A percentile compares a stretch with the other conserved stretches of the same genome.
phyloP scores from a whole-genome alignment of 2,797 vertebrate genomes.

The Botia almorhae region DNA sequence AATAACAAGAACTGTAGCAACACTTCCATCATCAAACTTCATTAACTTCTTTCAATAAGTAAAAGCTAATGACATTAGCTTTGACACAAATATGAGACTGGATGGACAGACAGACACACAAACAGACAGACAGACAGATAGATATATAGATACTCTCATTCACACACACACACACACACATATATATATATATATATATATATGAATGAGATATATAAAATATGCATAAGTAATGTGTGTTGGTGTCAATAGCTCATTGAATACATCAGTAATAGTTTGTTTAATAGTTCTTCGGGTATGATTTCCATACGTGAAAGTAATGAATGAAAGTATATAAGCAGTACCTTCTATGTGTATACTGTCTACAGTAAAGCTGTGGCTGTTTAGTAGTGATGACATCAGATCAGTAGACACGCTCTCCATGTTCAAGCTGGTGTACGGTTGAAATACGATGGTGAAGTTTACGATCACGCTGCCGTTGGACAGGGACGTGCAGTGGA shows the following conservation, averaged over 20 bases:
- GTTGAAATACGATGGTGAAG: conserved; percentile 73
- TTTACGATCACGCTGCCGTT: conserved; percentile 79
- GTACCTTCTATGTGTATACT: conserved; percentile 67
- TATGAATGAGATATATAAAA: too few species aligned
- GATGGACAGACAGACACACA: not conserved
- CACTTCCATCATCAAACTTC: conserved; percentile 8
- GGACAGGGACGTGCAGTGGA: conserved; percentile 73
- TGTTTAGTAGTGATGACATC: conserved; percentile 73
- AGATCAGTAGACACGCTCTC: conserved; percentile 66
- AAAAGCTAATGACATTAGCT: not conserved
- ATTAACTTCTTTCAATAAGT: not conserved
- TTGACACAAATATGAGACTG: too few species aligned
- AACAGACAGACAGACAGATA: too few species aligned
- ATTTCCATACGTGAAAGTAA: not conserved
- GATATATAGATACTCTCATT: too few species aligned
- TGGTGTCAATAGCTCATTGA: too few species aligned
- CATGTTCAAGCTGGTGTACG: conserved; percentile 63
- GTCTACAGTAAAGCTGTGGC: conserved; percentile 72
- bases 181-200: too few species aligned
- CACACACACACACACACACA: too few species aligned
- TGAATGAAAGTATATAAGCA: not conserved
- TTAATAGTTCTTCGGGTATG: too few species aligned
- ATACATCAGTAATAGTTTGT: too few species aligned
- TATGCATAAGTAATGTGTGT: too few species aligned
- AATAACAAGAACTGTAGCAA: conserved; percentile 37